These are phyloP conservation scores for Acropora tenuis DNA, from an alignment of 64 coral and sea anemone species.

Conservation along the genomic window DNA sequence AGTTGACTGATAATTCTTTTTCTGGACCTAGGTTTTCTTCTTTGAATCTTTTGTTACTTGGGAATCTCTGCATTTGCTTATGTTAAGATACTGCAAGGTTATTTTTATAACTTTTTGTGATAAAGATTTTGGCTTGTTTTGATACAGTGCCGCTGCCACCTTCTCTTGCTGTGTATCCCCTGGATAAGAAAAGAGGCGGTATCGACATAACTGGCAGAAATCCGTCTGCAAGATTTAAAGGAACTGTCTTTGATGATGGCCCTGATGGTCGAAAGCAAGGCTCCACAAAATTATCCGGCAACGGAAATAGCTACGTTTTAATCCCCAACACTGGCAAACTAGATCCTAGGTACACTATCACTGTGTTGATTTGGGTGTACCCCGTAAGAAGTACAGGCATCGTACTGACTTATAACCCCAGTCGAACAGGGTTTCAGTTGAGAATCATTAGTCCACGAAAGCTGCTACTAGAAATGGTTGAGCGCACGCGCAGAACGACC, in stretches of 20 bases:
- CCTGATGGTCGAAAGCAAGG: not conserved
- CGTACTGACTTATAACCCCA: slow-evolving; percentile 67
- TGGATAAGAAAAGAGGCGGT: slow-evolving; percentile 22
- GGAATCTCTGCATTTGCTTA: no score
- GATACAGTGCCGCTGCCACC: not conserved
- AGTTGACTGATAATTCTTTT: no score
- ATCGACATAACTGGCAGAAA: slow-evolving; percentile 11
- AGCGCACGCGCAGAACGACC: slow-evolving; percentile 30
- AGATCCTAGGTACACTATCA: slow-evolving; percentile 18
- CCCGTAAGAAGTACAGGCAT: slow-evolving; percentile 51
- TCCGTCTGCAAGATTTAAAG: slow-evolving; percentile 2
- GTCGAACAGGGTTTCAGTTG: slow-evolving; percentile 67
- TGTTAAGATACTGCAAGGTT: no score
- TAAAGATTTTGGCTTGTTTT: not conserved
- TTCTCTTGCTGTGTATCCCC: slow-evolving; percentile 53
- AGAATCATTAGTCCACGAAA: slow-evolving; percentile 34
- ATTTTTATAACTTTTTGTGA: no score
- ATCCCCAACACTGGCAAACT: slow-evolving; percentile 64
- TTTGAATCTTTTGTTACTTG: no score
- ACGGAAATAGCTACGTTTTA: slow-evolving; percentile 38
- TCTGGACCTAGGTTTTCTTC: no score
- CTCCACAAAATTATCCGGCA: slow-evolving; percentile 10
- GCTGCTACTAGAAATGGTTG: slow-evolving; percentile 51
- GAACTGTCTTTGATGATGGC: not conserved
- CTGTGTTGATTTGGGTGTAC: slow-evolving; percentile 41